These are phyloP conservation scores for Uria lomvia DNA, from an alignment of 2,113 vertebrate genomes.

Conservation along the genomic window DNA sequence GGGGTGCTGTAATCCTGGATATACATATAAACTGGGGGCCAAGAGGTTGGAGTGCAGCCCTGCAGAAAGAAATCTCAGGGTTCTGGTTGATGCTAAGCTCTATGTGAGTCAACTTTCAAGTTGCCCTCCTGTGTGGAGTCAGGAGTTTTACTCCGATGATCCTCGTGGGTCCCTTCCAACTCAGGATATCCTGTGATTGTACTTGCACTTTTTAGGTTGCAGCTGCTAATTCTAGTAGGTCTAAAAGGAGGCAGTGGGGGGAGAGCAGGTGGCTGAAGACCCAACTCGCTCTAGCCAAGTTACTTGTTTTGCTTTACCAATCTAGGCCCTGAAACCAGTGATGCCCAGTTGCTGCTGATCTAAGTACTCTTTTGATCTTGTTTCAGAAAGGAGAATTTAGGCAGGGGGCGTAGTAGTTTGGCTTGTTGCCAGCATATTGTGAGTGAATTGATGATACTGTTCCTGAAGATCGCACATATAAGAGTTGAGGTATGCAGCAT, in stretches of 20 bases:
- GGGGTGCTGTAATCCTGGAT: background rate
- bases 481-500: background rate
- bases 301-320: background rate
- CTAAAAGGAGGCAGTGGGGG: background rate
- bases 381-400: background rate
- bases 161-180: rapidly evolving
- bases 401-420: background rate
- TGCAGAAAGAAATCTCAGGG: background rate
- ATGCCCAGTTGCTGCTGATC: background rate
- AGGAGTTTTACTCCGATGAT: background rate
- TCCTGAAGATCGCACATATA: background rate
- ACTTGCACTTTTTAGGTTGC: background rate
- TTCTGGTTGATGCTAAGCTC: background rate
- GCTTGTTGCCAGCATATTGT: background rate
- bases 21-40: background rate
- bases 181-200: background rate
- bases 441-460: background rate
- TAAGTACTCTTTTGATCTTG: background rate
- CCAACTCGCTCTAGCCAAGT: background rate
- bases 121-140: background rate
- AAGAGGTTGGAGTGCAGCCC: background rate
- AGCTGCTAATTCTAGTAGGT: background rate
- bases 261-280: background rate
- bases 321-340: background rate
- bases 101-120: background rate